Conservation (phyloP, 2,888 invertebrate species). For the Drosophila meridionalis region DNA sequence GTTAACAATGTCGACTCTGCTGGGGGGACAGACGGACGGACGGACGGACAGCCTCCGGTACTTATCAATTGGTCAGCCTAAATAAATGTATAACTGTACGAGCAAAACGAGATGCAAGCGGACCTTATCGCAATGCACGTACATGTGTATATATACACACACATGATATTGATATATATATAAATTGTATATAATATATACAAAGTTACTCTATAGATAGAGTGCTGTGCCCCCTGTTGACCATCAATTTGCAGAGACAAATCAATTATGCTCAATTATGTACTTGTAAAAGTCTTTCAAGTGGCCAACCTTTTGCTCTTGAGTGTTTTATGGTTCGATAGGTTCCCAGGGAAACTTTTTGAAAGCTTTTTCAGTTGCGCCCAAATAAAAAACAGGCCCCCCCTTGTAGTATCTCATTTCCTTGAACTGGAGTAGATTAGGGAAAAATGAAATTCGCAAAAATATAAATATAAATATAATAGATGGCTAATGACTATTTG, state of each 20-base stretch:
- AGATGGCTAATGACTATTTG: conserved; percentile 9
- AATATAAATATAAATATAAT: conserved; percentile 1
- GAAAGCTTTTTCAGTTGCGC: conserved; percentile 46
- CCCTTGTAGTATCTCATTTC: conserved; percentile 1
- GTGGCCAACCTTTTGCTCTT: conserved; percentile 50
- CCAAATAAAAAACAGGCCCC: conserved; percentile 8
- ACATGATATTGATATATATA: conserved; percentile 21
- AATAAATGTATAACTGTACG: conserved; percentile 51
- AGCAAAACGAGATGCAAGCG: conserved; percentile 35
- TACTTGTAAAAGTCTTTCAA: conserved; percentile 41
- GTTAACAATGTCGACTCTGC: conserved; percentile 55
- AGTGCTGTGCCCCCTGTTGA: conserved; percentile 24
- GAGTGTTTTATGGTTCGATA: conserved; percentile 49
- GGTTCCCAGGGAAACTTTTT: conserved; percentile 42
- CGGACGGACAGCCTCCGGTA: conserved; percentile 36
- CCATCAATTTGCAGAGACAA: conserved; percentile 54
- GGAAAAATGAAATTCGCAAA: not conserved
- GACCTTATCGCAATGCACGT: conserved; percentile 45
- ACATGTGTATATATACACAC: conserved; percentile 1
- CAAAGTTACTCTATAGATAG: conserved; percentile 11
- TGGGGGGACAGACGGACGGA: conserved; percentile 15
- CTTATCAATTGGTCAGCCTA: conserved; percentile 67
- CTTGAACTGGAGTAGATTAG: conserved; percentile 28
- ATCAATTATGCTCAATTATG: conserved; percentile 74
- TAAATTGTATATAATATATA: conserved; percentile 6